Percentiles rank a stretch among this genome's conserved stretches.
phyloP scores from a whole-genome alignment of 1,140 invertebrate species.

The Dreissena polymorpha region DNA sequence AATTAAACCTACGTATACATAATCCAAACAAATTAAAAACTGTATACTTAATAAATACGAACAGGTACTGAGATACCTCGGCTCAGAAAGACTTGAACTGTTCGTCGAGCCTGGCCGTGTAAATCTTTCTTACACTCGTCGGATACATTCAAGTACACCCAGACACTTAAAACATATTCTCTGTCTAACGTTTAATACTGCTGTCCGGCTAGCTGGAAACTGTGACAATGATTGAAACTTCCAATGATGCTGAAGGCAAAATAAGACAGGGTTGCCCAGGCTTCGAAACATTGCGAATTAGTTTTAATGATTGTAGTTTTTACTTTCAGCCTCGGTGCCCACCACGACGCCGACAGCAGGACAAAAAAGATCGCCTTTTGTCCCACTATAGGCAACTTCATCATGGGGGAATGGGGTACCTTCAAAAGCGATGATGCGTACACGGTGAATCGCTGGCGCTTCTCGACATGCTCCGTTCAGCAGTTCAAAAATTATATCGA shows the following conservation, averaged over 20 bases:
- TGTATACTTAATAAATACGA: no score
- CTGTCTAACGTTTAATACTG: neutral
- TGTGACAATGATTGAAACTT: neutral
- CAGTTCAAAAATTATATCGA: conserved; percentile 9
- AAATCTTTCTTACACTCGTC: no score
- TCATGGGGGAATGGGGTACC: conserved; percentile 18
- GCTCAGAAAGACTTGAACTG: no score
- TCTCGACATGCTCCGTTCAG: conserved; percentile 37
- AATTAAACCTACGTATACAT: no score
- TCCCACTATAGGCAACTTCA: neutral
- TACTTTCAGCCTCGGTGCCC: conserved; percentile 7
- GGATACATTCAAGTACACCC: no score
- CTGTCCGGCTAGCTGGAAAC: neutral
- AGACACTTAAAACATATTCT: neutral
- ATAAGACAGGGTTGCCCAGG: neutral
- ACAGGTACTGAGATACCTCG: no score
- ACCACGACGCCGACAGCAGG: conserved; percentile 20
- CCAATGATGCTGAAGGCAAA: neutral
- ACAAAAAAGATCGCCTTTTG: neutral
- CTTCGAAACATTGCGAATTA: neutral
- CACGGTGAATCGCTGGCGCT: conserved; percentile 35
- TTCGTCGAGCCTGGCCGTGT: no score
- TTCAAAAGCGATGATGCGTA: conserved; percentile 15
- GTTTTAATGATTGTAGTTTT: neutral
- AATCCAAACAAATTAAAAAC: no score